Percentiles rank a stretch among this genome's conserved stretches.
These are phyloP conservation scores for Cancer borealis DNA, from an alignment of 2,888 invertebrate species.

Conservation along the genomic window DNA sequence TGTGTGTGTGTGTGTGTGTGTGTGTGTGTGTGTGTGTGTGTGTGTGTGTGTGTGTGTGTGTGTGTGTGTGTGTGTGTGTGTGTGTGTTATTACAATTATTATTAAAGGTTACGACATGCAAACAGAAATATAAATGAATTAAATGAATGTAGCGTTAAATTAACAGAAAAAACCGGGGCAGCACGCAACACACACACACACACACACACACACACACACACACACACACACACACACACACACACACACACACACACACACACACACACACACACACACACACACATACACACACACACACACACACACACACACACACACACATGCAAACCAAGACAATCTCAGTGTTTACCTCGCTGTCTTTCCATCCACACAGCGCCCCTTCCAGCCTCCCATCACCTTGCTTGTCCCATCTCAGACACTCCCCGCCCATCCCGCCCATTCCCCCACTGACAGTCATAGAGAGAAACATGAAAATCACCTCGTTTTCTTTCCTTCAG, in stretches of 20 bases:
- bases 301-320: slow-evolving; percentile 1
- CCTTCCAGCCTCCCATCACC: not conserved
- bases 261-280: no score
- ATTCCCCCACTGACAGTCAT: not conserved
- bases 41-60: no score
- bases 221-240: no score
- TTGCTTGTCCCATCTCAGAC: not conserved
- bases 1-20: no score
- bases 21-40: no score
- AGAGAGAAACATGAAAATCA: not conserved
- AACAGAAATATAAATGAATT: not conserved
- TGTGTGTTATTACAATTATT: not conserved
- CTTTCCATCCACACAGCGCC: not conserved
- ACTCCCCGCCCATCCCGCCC: not conserved
- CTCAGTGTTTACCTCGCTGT: not conserved
- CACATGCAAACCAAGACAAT: not conserved
- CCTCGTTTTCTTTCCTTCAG: no score
- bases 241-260: no score
- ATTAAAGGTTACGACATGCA: not conserved
- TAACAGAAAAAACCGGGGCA: not conserved
- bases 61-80: no score
- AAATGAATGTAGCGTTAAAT: not conserved
- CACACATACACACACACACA: not conserved
- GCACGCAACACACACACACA: not conserved
- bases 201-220: no score